phyloP scores from a whole-genome alignment of 2,888 invertebrate genomes.

The Cephus runcator region DNA sequence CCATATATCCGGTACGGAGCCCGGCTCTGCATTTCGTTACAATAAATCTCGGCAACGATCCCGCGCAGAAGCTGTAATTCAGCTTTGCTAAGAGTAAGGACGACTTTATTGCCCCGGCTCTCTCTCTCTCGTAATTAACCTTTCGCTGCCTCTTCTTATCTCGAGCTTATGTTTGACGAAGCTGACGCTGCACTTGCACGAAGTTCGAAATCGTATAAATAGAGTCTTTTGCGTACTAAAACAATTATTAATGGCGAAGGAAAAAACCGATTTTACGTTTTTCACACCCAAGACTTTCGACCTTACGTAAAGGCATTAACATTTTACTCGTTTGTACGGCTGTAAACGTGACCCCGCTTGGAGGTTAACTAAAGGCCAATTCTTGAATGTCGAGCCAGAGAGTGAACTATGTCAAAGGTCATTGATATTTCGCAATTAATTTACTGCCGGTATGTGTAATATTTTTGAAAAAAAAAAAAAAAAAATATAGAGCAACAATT shows the following conservation, averaged over 20 bases:
- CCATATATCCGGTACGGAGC: background rate
- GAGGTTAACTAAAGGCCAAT: background rate
- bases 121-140: background rate
- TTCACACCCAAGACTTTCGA: no score
- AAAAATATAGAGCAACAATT: no score
- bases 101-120: slow-evolving; percentile 20
- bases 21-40: slow-evolving; percentile 29
- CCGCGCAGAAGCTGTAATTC: slow-evolving; percentile 25
- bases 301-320: background rate
- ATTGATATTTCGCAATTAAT: background rate
- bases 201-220: background rate
- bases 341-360: background rate
- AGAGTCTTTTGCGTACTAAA: background rate
- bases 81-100: slow-evolving; percentile 13
- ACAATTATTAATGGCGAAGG: background rate
- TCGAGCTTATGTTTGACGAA: background rate
- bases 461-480: background rate
- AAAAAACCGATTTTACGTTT: background rate
- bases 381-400: background rate
- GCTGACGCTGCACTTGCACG: background rate
- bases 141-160: background rate
- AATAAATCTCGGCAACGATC: slow-evolving; percentile 34
- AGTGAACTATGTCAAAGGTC: background rate
- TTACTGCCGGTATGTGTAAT: background rate
- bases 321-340: background rate